Conservation (phyloP, 2,888 invertebrate species). For the Coleophora flavipennella region DNA sequence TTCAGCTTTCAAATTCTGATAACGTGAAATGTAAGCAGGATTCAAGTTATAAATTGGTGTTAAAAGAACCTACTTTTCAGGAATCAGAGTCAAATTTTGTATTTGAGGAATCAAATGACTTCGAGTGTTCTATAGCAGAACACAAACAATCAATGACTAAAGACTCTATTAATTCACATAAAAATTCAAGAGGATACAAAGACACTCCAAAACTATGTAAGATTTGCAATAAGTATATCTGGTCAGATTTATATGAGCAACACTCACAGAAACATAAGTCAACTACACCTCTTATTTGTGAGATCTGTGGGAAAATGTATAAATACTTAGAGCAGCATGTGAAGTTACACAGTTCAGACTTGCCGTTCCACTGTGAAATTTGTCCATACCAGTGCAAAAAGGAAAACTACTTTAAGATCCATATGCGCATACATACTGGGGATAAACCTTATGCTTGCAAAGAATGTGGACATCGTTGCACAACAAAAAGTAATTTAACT, state of each 20-base stretch:
- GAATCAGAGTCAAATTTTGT: no score
- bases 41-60: no score
- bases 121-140: slow-evolving; percentile 18
- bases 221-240: slow-evolving; percentile 23
- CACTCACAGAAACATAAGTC: slow-evolving; percentile 29
- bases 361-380: slow-evolving; percentile 14
- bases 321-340: slow-evolving; percentile 40
- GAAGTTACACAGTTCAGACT: slow-evolving; percentile 18
- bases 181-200: slow-evolving; percentile 23
- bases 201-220: slow-evolving; percentile 27
- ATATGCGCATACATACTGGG: slow-evolving; percentile 24
- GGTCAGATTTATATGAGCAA: slow-evolving; percentile 28
- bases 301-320: slow-evolving; percentile 45
- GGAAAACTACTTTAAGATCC: slow-evolving; percentile 12
- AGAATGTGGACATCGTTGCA: slow-evolving; percentile 34
- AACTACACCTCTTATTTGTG: slow-evolving; percentile 38
- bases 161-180: slow-evolving; percentile 21
- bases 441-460: slow-evolving; percentile 44
- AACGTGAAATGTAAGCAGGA: no score
- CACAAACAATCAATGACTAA: slow-evolving; percentile 17
- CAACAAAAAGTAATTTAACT: slow-evolving; percentile 46
- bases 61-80: slow-evolving; percentile 1
- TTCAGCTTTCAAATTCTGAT: not conserved
- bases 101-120: no score
- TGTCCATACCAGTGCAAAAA: slow-evolving; percentile 17